These are phyloP conservation scores for Epinephelus lanceolatus DNA, from an alignment of 2,113 vertebrate species.

Conservation along the genomic window DNA sequence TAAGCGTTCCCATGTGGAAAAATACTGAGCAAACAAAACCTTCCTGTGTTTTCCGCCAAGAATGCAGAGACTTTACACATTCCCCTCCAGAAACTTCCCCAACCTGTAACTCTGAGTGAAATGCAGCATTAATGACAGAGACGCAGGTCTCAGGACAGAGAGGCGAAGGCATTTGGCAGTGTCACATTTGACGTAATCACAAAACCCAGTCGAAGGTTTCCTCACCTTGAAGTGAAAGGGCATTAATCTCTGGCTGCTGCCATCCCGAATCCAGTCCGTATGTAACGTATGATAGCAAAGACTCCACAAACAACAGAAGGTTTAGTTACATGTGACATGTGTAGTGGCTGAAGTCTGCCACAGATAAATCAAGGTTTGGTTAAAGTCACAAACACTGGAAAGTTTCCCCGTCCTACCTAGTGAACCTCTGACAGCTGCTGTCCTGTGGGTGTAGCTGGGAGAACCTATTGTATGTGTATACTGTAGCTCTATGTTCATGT, in stretches of 20 bases:
- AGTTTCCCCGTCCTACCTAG: constrained; percentile 14
- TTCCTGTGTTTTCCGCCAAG: no score
- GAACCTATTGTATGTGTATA: constrained; percentile 67
- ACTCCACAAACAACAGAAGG: background rate
- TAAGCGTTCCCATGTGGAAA: background rate
- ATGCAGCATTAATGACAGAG: constrained; percentile 24
- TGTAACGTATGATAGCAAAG: background rate
- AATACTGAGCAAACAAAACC: background rate
- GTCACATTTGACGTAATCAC: constrained; percentile 32
- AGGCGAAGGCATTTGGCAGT: constrained; percentile 4
- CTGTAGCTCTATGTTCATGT: constrained; percentile 80
- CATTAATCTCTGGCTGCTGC: constrained; percentile 47
- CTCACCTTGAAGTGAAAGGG: constrained; percentile 51
- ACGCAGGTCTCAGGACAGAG: background rate
- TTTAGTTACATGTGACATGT: background rate
- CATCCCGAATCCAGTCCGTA: constrained; percentile 28
- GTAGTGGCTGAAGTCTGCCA: constrained; percentile 6
- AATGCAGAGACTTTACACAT: background rate
- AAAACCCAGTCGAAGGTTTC: constrained; percentile 22
- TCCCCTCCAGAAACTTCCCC: background rate
- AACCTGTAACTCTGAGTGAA: constrained; percentile 2
- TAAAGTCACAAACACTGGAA: constrained; percentile 21
- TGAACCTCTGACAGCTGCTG: constrained; percentile 28
- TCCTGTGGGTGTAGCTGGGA: constrained; percentile 60
- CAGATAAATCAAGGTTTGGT: background rate